Base-by-base conservation (phyloP, 1,140 invertebrate species). In the Chionoecetes opilio region DNA sequence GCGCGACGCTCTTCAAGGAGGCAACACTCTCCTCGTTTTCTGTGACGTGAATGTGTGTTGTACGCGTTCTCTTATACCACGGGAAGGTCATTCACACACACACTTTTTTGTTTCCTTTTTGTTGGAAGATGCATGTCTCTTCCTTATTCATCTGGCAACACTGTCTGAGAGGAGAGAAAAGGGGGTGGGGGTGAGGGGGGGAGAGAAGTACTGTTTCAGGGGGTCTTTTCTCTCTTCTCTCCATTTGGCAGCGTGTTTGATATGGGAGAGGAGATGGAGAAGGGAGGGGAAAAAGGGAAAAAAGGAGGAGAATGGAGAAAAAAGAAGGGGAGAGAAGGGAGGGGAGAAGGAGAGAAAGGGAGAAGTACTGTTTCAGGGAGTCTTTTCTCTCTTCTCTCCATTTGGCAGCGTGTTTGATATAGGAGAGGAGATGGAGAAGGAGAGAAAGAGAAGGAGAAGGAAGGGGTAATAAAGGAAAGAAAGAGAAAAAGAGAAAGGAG, bases 41-140 rank as follows among this genome's bases (percentile, higher is more conserved):
- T n/a, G n/a, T 75, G 63, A n/a, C 63, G 63, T 75, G 63, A 75
- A 75, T n/a, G 63, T n/a, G 63, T 75, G 63, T 75, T 75, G 63
- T 75, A n/a, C 3, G 63, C n/a, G 26, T n/a, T 21, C 63, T n/a
- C 63, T 75, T 75, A 75, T 5, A n/a, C 8, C 63, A 21, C 26
- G 8, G n/a, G n/a, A 26, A 75, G 21, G 63, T n/a, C 63, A 75
- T 8, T 75, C 63, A 75, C n/a, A 75, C 63, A 17, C 63, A n/a
- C n/a, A n/a, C n/a, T n/a, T n/a, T n/a, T n/a, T n/a, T 75, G 26
- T 2, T 26, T n/a, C 26, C n/a, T 75, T 75, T 75, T 53, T 53
- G 46, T 53, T 53, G 6, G 21, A n/a, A 75, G n/a, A 26, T 75
- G 63, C 63, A n/a, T 75, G 63, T 21, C 63, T 75, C 63, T 75